Evolutionary conservation across 1,140 invertebrate species (phyloP).

Genomic region (Teleogryllus occipitalis): DNA sequence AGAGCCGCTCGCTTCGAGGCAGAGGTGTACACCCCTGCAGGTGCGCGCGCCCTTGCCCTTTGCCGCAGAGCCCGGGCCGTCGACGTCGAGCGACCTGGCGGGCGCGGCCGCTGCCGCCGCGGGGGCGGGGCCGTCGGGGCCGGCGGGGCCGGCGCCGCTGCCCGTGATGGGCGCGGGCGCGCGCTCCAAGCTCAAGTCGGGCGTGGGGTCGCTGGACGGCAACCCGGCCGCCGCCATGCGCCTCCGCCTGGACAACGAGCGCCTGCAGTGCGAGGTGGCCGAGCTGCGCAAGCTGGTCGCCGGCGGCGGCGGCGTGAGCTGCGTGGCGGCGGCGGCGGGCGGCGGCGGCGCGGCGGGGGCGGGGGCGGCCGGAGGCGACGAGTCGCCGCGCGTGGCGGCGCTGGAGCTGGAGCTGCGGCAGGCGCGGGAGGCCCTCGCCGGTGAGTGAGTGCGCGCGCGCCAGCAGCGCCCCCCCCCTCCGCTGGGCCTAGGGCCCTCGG

Average conservation of each 20-base stretch:
- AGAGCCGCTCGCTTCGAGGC: not conserved
- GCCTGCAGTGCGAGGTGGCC: slow-evolving; percentile 55
- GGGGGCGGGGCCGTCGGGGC: not conserved
- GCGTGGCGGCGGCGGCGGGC: slow-evolving; percentile 36
- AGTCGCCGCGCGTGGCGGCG: slow-evolving; percentile 27
- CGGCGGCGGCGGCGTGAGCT: slow-evolving; percentile 41
- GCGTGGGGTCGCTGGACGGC: slow-evolving; percentile 18
- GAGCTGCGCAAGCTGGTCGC: slow-evolving; percentile 33
- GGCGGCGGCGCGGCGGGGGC: slow-evolving; percentile 43
- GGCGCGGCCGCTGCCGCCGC: no score
- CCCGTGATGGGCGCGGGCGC: not conserved
- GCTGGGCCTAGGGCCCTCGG: not conserved
- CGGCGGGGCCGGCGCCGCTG: not conserved
- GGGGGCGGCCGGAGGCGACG: slow-evolving; percentile 25
- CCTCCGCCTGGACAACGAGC: slow-evolving; percentile 55
- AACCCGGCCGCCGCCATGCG: slow-evolving; percentile 42
- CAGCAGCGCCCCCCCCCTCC: not conserved
- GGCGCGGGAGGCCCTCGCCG: slow-evolving; percentile 48
- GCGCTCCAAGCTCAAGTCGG: slow-evolving; percentile 18
- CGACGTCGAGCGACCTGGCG: not conserved
- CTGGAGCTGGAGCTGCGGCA: slow-evolving; percentile 40
- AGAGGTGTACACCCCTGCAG: not conserved
- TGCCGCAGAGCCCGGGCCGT: not conserved
- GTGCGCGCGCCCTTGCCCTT: not conserved
- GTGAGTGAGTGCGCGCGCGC: slow-evolving; percentile 29